Conservation (phyloP, 2,797 vertebrate genomes). For the Syngnathus rostellatus region DNA sequence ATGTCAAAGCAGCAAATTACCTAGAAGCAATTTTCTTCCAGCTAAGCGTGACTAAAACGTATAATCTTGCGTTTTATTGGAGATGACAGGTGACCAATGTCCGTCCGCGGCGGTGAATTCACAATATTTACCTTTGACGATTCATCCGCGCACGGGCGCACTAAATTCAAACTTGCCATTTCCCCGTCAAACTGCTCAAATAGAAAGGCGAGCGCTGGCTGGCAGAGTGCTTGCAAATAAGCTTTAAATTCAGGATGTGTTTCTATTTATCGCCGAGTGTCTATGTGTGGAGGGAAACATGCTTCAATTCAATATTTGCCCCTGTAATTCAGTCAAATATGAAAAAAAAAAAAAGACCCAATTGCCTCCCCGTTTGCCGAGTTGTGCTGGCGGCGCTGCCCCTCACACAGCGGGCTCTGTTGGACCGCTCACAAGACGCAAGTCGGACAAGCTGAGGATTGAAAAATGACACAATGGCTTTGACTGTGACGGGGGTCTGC, state of each 20-base stretch:
- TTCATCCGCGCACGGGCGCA: conserved; percentile 42
- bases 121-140: conserved; percentile 54
- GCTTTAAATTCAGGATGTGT: conserved; percentile 49
- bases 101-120: conserved; percentile 37
- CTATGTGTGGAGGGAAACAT: conserved; percentile 42
- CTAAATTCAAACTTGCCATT: conserved; percentile 55
- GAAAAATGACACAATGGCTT: conserved; percentile 63
- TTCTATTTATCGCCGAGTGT: conserved; percentile 51
- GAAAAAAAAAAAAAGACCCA: conserved; percentile 50
- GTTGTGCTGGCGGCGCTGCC: conserved; percentile 44
- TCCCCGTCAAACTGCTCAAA: conserved; percentile 52
- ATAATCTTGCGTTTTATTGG: conserved; percentile 36
- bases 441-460: conserved; percentile 47
- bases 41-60: conserved; percentile 40
- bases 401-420: conserved; percentile 57
- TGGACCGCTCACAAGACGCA: conserved; percentile 37
- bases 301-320: conserved; percentile 62
- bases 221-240: conserved; percentile 48
- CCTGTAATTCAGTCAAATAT: conserved; percentile 62
- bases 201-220: conserved; percentile 32
- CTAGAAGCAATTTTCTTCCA: conserved; percentile 36
- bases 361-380: conserved; percentile 55
- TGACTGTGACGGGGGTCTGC: conserved; percentile 60
- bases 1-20: conserved; percentile 21
- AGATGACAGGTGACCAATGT: conserved; percentile 45